phyloP scores from a whole-genome alignment of 2,888 invertebrate species.

The Oscheius sp. region DNA sequence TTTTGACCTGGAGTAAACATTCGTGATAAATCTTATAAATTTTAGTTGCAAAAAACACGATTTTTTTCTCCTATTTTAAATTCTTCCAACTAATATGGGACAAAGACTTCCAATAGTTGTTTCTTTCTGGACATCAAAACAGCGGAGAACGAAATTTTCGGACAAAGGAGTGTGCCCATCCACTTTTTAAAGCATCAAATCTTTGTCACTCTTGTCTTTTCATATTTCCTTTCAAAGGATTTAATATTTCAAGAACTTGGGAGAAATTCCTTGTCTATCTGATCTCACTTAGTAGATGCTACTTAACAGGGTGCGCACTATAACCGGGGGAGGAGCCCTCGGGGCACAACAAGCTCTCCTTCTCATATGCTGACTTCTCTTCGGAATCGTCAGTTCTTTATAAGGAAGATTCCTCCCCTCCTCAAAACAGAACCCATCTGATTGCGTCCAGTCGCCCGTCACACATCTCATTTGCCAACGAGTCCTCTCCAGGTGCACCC shows the following conservation, averaged over 20 bases:
- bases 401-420: slow-evolving; percentile 12
- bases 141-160: slow-evolving; percentile 22
- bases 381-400: slow-evolving; percentile 9
- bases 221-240: neutral
- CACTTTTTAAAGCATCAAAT: no score
- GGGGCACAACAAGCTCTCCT: slow-evolving; percentile 34
- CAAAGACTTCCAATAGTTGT: neutral
- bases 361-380: slow-evolving; percentile 32
- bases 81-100: no score
- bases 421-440: slow-evolving; percentile 32
- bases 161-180: neutral
- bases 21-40: no score
- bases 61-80: no score
- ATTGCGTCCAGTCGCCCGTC: slow-evolving; percentile 35
- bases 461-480: slow-evolving; percentile 36
- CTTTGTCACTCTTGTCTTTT: neutral
- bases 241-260: no score
- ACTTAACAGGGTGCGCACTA: slow-evolving; percentile 17
- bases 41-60: no score
- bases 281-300: no score
- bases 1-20: no score
- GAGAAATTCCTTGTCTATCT: no score
- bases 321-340: slow-evolving; percentile 33
- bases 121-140: slow-evolving; percentile 7
- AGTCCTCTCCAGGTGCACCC: slow-evolving; percentile 37